A percentile compares a stretch with the other conserved stretches of the same genome.
Conservation (phyloP, 2,113 vertebrate genomes). For the Pelecanus crispus region DNA sequence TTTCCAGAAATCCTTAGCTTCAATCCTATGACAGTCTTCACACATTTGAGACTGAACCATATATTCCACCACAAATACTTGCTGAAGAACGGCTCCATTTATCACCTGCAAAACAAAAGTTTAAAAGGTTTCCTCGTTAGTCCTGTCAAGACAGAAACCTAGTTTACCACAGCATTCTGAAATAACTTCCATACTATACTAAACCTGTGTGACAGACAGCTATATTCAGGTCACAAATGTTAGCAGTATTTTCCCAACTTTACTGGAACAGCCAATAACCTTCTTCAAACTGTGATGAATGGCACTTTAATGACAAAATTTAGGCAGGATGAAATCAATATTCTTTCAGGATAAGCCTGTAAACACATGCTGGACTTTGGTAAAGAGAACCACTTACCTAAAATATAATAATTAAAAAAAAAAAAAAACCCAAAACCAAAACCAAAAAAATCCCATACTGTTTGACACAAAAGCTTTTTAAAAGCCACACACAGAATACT, state of each 20-base stretch:
- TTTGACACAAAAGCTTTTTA: not conserved
- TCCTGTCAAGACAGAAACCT: not conserved
- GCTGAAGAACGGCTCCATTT: constrained; percentile 95
- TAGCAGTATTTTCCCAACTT: not conserved
- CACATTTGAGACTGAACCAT: constrained; percentile 91
- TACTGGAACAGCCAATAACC: not conserved
- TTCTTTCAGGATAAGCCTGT: not conserved
- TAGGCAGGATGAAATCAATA: not conserved
- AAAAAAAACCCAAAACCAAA: not conserved
- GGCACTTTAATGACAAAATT: not conserved
- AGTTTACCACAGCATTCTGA: not conserved
- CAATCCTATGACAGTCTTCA: constrained; percentile 94
- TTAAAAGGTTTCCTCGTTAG: not conserved
- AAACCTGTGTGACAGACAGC: not conserved
- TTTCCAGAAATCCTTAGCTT: constrained; percentile 99
- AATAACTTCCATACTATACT: not conserved
- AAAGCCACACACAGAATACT: not conserved
- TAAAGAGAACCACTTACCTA: not conserved
- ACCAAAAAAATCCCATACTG: not conserved
- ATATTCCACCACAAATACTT: constrained; percentile 94
- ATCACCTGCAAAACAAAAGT: constrained; percentile 80
- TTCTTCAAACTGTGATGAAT: not conserved
- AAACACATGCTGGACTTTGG: not conserved
- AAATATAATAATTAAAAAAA: not conserved
- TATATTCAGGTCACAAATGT: not conserved